A percentile compares a stretch with the other conserved stretches of the same genome.
These are phyloP conservation scores for Petaurus breviceps DNA, from an alignment of 2,113 vertebrate species.

Conservation along the genomic window DNA sequence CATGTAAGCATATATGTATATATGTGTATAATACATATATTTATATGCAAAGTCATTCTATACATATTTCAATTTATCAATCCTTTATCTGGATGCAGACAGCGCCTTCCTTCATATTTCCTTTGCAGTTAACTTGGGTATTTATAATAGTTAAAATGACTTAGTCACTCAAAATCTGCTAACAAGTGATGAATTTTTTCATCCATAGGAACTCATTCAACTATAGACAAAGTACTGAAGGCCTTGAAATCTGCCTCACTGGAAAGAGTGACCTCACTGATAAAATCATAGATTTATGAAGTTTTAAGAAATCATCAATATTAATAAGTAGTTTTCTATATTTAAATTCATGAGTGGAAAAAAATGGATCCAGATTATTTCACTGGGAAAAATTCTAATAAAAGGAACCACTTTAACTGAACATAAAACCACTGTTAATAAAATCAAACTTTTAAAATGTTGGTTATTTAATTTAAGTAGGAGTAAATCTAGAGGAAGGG, in stretches of 20 bases:
- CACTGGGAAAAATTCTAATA: not conserved
- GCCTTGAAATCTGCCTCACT: not conserved
- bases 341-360: not conserved
- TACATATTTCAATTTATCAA: not conserved
- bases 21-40: too few species aligned
- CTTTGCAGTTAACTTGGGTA: not conserved
- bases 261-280: not conserved
- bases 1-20: too few species aligned
- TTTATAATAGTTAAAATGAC: not conserved
- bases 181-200: not conserved
- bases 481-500: not conserved
- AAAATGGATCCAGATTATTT: not conserved
- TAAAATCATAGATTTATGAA: not conserved
- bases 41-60: not conserved
- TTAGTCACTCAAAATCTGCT: not conserved
- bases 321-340: not conserved
- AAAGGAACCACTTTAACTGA: not conserved
- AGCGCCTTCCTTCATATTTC: not conserved
- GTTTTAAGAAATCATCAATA: not conserved
- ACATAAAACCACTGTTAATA: not conserved
- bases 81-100: not conserved
- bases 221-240: not conserved
- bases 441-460: not conserved
- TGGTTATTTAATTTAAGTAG: not conserved
- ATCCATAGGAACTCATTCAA: not conserved